A percentile compares a stretch with the other conserved stretches of the same genome.
Conservation (phyloP, 1,140 invertebrate species). For the Holotrichia oblita region DNA sequence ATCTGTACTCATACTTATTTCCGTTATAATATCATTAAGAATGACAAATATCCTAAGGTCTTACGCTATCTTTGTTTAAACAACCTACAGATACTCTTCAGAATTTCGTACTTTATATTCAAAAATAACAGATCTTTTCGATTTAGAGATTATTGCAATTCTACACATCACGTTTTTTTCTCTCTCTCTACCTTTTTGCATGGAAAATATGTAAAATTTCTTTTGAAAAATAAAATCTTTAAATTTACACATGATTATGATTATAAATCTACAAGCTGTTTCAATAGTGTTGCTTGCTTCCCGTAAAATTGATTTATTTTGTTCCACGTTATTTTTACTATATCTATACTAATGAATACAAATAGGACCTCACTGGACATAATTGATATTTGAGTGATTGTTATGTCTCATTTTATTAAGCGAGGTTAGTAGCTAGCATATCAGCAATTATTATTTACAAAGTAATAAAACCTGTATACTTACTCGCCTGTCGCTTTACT, state of each 20-base stretch:
- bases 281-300: too few species aligned
- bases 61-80: conserved; percentile 11
- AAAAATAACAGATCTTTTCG: not conserved
- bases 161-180: not conserved
- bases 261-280: not conserved
- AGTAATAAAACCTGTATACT: too few species aligned
- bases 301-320: not conserved
- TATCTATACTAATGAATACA: not conserved
- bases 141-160: conserved; percentile 19
- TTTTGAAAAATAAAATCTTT: not conserved
- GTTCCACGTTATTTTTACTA: not conserved
- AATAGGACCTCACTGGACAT: too few species aligned
- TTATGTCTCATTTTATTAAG: too few species aligned
- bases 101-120: conserved; percentile 12
- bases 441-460: too few species aligned
- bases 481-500: too few species aligned
- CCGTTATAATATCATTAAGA: not conserved
- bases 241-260: not conserved
- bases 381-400: too few species aligned
- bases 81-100: not conserved
- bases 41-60: not conserved
- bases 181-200: not conserved
- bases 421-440: too few species aligned
- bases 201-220: not conserved
- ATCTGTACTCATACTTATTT: conserved; percentile 16